Conservation (phyloP, 2,113 vertebrate genomes). For the Hippocampus guttulatus region DNA sequence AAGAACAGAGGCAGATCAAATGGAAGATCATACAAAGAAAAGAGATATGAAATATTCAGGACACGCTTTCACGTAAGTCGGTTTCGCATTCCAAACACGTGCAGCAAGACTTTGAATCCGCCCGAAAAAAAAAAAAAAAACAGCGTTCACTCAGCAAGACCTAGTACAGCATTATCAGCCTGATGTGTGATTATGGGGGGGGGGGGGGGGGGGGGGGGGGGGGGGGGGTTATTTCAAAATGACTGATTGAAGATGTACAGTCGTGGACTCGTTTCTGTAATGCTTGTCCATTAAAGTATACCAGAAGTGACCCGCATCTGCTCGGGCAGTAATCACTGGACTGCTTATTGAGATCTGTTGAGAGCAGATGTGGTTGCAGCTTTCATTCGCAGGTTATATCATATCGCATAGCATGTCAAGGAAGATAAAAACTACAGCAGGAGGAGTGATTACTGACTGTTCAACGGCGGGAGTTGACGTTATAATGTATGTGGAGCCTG, state of each 20-base stretch:
- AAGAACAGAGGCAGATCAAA: conserved; percentile 39
- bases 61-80: conserved; percentile 10
- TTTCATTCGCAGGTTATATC: conserved; percentile 3
- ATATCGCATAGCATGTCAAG: not conserved
- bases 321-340: not conserved
- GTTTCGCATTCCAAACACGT: not conserved
- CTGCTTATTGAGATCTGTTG: not conserved
- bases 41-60: conserved; percentile 26
- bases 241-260: not conserved
- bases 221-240: too few species aligned
- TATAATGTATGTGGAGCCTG: not conserved
- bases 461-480: conserved; percentile 6
- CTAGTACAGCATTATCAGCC: not conserved
- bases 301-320: not conserved
- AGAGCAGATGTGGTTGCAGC: not conserved
- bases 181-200: too few species aligned
- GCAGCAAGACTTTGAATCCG: not conserved
- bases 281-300: not conserved
- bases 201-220: too few species aligned
- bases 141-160: not conserved
- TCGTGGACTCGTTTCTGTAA: not conserved
- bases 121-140: not conserved
- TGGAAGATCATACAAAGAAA: conserved; percentile 33
- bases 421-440: not conserved
- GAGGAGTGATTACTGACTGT: conserved; percentile 2